Conservation (phyloP, 2,797 vertebrate genomes). For the Discoglossus pictus region DNA sequence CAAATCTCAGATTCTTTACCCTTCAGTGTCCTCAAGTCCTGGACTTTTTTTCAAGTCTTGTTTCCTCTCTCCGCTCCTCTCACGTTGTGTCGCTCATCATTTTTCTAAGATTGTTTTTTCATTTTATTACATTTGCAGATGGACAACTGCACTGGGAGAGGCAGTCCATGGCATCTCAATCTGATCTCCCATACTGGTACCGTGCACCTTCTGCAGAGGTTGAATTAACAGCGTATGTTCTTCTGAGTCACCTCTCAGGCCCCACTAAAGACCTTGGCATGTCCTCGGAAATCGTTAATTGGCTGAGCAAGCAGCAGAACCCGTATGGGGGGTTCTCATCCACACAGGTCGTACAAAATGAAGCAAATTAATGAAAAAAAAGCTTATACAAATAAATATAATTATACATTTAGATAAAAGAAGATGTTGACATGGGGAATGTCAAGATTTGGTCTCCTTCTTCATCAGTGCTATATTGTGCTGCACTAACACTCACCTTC, state of each 20-base stretch:
- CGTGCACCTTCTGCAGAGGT: slow-evolving; percentile 74
- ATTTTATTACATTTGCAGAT: slow-evolving; percentile 46
- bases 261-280: slow-evolving; percentile 66
- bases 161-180: slow-evolving; percentile 42
- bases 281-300: slow-evolving; percentile 70
- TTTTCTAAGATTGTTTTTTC: slow-evolving; percentile 21
- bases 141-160: slow-evolving; percentile 62
- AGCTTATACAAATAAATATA: too few species aligned
- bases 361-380: too few species aligned
- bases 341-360: slow-evolving; percentile 85
- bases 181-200: slow-evolving; percentile 44
- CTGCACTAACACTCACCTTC: too few species aligned
- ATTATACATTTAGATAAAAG: too few species aligned
- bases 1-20: too few species aligned
- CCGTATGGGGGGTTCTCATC: slow-evolving; percentile 82
- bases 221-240: slow-evolving; percentile 77
- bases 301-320: slow-evolving; percentile 82
- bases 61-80: neutral
- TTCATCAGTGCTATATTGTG: too few species aligned
- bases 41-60: neutral
- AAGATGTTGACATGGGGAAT: too few species aligned
- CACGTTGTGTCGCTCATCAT: too few species aligned
- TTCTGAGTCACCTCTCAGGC: slow-evolving; percentile 73
- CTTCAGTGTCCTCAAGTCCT: neutral
- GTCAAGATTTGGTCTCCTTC: too few species aligned